phyloP scores from a whole-genome alignment of 2,888 invertebrate genomes.

The Sericinus montela region DNA sequence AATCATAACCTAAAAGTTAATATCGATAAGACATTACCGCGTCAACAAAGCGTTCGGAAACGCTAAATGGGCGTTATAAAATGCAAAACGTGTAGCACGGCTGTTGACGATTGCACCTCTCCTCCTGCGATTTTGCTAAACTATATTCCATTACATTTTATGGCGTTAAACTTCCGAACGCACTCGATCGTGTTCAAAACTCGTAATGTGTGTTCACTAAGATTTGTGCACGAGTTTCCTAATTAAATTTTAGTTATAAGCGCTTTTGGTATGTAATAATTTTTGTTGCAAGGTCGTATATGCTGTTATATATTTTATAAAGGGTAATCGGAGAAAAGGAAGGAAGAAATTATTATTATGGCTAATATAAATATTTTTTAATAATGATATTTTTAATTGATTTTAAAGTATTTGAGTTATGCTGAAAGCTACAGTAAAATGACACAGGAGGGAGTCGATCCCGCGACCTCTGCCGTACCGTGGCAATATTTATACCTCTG shows the following conservation, averaged over 20 bases:
- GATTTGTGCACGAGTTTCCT: not conserved
- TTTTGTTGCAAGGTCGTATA: too few relatives aligned
- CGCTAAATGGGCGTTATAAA: conserved; percentile 49
- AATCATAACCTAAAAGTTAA: conserved; percentile 51
- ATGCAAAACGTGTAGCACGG: conserved; percentile 64
- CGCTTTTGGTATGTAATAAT: too few relatives aligned
- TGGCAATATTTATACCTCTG: too few relatives aligned
- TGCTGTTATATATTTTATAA: too few relatives aligned
- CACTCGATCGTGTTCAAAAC: conserved; percentile 26
- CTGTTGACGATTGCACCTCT: conserved; percentile 67
- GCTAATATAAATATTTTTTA: too few relatives aligned
- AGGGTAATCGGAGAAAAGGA: too few relatives aligned
- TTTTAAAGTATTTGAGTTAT: too few relatives aligned
- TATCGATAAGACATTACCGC: conserved; percentile 57
- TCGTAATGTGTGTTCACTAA: not conserved
- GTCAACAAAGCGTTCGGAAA: conserved; percentile 49
- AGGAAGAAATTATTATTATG: too few relatives aligned
- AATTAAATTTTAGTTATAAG: not conserved
- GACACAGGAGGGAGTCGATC: too few relatives aligned
- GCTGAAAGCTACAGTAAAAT: too few relatives aligned
- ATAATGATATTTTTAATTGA: too few relatives aligned
- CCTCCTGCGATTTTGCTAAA: conserved; percentile 39
- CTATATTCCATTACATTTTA: conserved; percentile 73
- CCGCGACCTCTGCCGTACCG: too few relatives aligned
- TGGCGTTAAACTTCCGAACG: conserved; percentile 55